These are phyloP conservation scores for Rugalucina vietnamica DNA, from an alignment of 2,888 invertebrate species.

Conservation along the genomic window DNA sequence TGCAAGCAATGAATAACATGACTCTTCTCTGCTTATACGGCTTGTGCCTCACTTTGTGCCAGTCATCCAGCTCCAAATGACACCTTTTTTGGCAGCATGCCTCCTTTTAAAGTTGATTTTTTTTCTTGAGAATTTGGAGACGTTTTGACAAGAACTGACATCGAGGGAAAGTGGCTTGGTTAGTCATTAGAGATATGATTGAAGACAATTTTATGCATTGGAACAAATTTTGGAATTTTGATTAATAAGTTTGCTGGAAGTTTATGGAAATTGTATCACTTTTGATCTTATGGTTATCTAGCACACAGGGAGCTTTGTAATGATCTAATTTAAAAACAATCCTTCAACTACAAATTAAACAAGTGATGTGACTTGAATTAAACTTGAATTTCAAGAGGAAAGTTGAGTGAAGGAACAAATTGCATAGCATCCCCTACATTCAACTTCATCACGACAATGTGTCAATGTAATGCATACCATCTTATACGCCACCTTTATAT, in stretches of 20 bases:
- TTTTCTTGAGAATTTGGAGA: background rate
- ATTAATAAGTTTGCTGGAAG: constrained; percentile 29
- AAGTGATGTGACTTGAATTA: background rate
- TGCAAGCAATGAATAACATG: too few relatives aligned
- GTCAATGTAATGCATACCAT: too few relatives aligned
- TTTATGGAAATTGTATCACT: constrained; percentile 11
- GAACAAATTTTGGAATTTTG: constrained; percentile 52
- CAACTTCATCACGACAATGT: too few relatives aligned
- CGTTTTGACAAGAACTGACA: background rate
- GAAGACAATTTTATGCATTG: constrained; percentile 55
- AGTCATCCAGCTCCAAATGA: too few relatives aligned
- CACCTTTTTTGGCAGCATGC: too few relatives aligned
- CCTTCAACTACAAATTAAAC: constrained; percentile 7
- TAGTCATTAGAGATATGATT: constrained; percentile 21
- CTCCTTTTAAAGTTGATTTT: too few relatives aligned
- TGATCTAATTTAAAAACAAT: constrained; percentile 16
- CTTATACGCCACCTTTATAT: too few relatives aligned
- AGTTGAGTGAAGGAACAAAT: background rate
- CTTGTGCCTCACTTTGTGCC: too few relatives aligned
- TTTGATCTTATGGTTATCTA: constrained; percentile 2
- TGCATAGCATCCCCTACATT: too few relatives aligned
- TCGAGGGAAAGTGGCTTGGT: background rate
- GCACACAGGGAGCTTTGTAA: background rate
- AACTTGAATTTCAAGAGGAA: background rate
- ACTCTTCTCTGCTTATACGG: too few relatives aligned